These are phyloP conservation scores for Heteromurus nitidus DNA, from an alignment of 2,888 invertebrate species.

Conservation along the genomic window DNA sequence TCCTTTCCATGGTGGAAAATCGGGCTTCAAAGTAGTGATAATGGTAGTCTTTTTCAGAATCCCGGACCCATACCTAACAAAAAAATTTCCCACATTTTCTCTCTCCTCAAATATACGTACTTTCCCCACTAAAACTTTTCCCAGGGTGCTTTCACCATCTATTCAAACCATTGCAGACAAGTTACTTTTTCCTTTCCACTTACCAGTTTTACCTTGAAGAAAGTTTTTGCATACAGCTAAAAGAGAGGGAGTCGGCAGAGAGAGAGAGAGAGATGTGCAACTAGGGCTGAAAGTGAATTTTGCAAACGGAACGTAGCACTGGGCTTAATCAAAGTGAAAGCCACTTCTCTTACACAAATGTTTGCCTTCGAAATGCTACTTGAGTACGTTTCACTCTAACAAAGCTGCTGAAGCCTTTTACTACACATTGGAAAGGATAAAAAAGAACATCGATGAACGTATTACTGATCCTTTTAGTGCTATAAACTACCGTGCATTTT, in stretches of 20 bases:
- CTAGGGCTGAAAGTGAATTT: neutral
- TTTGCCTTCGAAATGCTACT: too few species aligned
- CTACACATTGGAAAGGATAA: too few species aligned
- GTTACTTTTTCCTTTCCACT: neutral
- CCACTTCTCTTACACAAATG: constrained; percentile 11
- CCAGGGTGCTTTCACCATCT: constrained; percentile 14
- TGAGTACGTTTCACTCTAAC: too few species aligned
- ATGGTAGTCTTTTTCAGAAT: neutral
- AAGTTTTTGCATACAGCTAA: constrained; percentile 10
- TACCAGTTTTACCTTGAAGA: constrained; percentile 12
- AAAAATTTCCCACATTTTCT: neutral
- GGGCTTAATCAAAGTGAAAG: constrained; percentile 18
- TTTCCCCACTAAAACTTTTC: neutral
- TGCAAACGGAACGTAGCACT: constrained; percentile 1
- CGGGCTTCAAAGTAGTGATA: neutral
- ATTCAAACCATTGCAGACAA: neutral
- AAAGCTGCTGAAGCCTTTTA: too few species aligned
- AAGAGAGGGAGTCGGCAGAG: neutral
- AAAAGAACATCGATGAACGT: too few species aligned
- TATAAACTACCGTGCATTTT: too few species aligned
- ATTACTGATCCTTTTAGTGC: too few species aligned
- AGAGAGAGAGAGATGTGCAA: neutral
- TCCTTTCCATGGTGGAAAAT: neutral
- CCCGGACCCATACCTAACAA: neutral
- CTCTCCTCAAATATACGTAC: too few species aligned